These are phyloP conservation scores for Agrypnus murinus DNA, from an alignment of 2,888 invertebrate genomes.

Conservation along the genomic window DNA sequence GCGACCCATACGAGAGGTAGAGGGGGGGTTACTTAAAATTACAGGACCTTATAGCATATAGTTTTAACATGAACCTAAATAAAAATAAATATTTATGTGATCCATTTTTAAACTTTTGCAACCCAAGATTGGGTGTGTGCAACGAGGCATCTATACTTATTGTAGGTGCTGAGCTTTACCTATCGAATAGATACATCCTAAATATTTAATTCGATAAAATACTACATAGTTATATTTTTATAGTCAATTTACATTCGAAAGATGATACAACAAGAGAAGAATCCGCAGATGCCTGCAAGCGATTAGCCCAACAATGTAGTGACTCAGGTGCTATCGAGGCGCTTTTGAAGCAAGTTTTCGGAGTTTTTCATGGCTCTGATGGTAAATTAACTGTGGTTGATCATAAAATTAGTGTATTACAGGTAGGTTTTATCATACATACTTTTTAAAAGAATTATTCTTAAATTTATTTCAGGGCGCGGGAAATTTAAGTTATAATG, in stretches of 20 bases:
- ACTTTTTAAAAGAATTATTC: slow-evolving; percentile 28
- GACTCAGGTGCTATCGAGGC: slow-evolving; percentile 79
- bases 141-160: too few species aligned
- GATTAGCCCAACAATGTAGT: slow-evolving; percentile 83
- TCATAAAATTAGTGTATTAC: slow-evolving; percentile 90
- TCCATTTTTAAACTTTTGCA: too few species aligned
- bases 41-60: too few species aligned
- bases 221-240: too few species aligned
- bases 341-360: slow-evolving; percentile 82
- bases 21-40: too few species aligned
- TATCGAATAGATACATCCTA: too few species aligned
- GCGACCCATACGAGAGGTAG: too few species aligned
- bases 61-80: too few species aligned
- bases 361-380: slow-evolving; percentile 89
- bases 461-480: slow-evolving; percentile 75
- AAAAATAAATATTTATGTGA: too few species aligned
- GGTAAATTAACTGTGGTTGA: slow-evolving; percentile 93
- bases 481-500: slow-evolving; percentile 83
- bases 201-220: too few species aligned
- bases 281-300: slow-evolving; percentile 82
- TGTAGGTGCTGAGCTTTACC: too few species aligned
- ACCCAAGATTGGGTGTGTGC: too few species aligned
- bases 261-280: slow-evolving; percentile 85
- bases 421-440: slow-evolving; percentile 71
- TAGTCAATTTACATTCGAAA: slow-evolving; percentile 89